These are phyloP conservation scores for Phasianus colchicus DNA, from an alignment of 2,113 vertebrate species.

Conservation along the genomic window DNA sequence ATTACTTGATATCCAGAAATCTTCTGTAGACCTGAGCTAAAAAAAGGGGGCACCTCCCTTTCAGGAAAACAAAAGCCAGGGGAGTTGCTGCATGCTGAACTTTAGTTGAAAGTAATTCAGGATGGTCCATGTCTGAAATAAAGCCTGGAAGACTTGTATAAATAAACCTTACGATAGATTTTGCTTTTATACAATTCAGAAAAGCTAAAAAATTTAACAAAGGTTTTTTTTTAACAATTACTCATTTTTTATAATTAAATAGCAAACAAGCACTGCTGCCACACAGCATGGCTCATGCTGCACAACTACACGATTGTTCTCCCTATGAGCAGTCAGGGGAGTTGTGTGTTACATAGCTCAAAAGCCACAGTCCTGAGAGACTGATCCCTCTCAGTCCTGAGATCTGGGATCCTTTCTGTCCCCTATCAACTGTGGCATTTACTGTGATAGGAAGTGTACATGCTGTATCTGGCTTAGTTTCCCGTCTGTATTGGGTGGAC, in stretches of 20 bases:
- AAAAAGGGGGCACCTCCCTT: background rate
- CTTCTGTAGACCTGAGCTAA: background rate
- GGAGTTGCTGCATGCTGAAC: background rate
- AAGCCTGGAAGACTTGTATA: background rate
- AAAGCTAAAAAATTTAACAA: background rate
- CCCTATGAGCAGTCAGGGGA: background rate
- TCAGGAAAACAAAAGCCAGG: background rate
- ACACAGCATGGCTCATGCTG: background rate
- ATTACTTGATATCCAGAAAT: background rate
- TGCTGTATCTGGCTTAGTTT: background rate
- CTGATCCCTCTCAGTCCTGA: background rate
- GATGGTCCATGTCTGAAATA: background rate
- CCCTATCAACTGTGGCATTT: background rate
- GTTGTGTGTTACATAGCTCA: background rate
- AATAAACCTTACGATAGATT: background rate
- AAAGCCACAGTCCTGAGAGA: background rate
- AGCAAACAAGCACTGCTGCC: background rate
- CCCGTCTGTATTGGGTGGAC: background rate
- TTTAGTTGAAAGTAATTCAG: background rate
- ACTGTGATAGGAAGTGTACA: background rate
- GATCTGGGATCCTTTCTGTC: background rate
- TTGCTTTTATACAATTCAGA: background rate
- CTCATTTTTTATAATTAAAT: background rate
- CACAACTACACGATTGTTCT: background rate
- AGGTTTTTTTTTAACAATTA: background rate